Base-by-base conservation (phyloP, 2,797 vertebrate genomes). In the Bufotes viridis region DNA sequence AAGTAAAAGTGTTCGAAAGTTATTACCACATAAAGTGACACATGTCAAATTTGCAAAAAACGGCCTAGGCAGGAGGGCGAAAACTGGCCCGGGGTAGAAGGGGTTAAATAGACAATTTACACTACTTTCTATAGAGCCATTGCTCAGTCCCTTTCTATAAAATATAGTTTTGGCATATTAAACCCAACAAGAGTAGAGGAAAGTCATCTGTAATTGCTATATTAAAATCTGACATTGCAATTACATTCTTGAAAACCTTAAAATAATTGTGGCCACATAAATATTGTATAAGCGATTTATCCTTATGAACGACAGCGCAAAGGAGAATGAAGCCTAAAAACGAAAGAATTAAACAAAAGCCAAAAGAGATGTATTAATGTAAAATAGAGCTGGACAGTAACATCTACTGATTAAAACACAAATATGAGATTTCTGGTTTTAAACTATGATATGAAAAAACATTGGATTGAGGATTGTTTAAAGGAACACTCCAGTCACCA, bases 181-280 rank as follows among this genome's bases (percentile, higher is more conserved):
- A 17, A 78, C 15, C 15, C 13, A 82, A 22, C 53, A 22, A 53
- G 29, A 75, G 22, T 10, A 7, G 34, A 79, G 29, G n/a, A 26
- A 24, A 51, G 80, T 53, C 57, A 81, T 80, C 26, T n/a, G 63
- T 42, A 42, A 80, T 51, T 3, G 49, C 67, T 84, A n/a, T 61
- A 74, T 81, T 81, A 81, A 69, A 80, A 5, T 70, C 20, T 87
- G 78, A 86, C 63, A 79, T n/a, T 58, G 26, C 78, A 86, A 86
- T 86, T 80, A 86, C 51, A 80, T 58, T 70, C 63, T 53, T 51
- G 80, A 65, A 79, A 57, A 86, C 58, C 42, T 14, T 58, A 86
- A 80, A 86, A 58, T 81, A 87, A 87, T 87, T 70, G 76, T 67
- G 20, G 20, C 18, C n/a, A 78, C 61, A 86, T 53, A 78, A 86